A percentile compares a stretch with the other conserved stretches of the same genome.
These are phyloP conservation scores for Drosophila neutralis DNA, from an alignment of 2,888 invertebrate species.

Conservation along the genomic window DNA sequence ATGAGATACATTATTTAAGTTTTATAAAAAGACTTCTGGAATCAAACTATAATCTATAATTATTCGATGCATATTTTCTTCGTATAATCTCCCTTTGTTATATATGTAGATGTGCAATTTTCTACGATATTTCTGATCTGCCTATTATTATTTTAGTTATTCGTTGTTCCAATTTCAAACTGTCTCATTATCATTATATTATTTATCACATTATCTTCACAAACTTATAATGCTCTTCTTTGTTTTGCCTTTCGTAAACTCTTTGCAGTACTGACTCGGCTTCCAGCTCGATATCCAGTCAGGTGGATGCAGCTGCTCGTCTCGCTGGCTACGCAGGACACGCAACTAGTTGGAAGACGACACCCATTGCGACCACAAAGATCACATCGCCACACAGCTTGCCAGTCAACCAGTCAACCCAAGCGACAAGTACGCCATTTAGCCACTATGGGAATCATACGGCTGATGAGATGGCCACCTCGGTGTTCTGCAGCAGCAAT, in stretches of 20 bases:
- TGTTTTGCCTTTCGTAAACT: background rate
- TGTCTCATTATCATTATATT: background rate
- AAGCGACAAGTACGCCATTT: conserved; percentile 30
- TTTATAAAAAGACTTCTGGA: background rate
- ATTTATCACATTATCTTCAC: background rate
- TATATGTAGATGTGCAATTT: background rate
- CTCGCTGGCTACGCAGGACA: conserved; percentile 70
- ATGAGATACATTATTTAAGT: background rate
- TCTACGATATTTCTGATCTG: background rate
- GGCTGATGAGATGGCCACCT: conserved; percentile 81
- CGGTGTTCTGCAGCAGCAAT: conserved; percentile 82
- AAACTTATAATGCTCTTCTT: background rate
- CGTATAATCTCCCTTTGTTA: background rate
- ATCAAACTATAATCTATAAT: background rate
- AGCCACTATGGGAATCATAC: conserved; percentile 61
- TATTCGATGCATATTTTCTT: background rate
- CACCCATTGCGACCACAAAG: conserved; percentile 81
- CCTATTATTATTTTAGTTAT: background rate
- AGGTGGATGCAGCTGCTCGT: conserved; percentile 84
- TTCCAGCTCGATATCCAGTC: conserved; percentile 87
- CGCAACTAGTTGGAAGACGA: conserved; percentile 76
- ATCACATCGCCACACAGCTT: conserved; percentile 81
- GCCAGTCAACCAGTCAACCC: conserved; percentile 24
- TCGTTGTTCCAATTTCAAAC: background rate
- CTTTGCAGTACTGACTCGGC: conserved; percentile 86